Evolutionary conservation across 2,888 invertebrate species (phyloP).

Genomic region (Aleiodes testaceus): DNA sequence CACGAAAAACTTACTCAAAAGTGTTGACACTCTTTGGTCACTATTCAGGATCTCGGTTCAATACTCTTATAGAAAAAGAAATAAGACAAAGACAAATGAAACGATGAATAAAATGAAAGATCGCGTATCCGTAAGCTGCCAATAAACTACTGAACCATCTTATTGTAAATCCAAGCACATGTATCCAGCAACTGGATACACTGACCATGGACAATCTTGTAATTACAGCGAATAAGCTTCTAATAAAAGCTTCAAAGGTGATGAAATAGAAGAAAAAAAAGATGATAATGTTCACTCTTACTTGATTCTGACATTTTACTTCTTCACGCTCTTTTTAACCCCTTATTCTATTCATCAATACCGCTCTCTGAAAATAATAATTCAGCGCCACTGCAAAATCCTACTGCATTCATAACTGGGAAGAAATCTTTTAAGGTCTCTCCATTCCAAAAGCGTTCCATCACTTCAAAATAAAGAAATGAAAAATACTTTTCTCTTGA

Average conservation of each 20-base stretch:
- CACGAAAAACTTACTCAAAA: too few relatives aligned
- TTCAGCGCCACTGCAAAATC: neutral
- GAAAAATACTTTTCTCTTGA: neutral
- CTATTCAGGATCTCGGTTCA: too few relatives aligned
- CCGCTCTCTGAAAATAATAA: neutral
- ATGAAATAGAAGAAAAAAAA: too few relatives aligned
- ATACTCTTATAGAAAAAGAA: neutral
- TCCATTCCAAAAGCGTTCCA: neutral
- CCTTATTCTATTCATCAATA: neutral
- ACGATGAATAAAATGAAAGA: neutral
- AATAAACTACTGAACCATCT: too few relatives aligned
- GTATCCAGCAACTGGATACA: too few relatives aligned
- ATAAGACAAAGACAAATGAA: neutral
- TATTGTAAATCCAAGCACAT: too few relatives aligned
- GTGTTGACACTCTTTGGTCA: too few relatives aligned
- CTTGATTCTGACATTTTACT: neutral
- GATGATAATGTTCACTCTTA: neutral
- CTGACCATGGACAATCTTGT: too few relatives aligned
- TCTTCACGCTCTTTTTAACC: neutral
- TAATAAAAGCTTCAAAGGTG: too few relatives aligned
- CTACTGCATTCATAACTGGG: neutral
- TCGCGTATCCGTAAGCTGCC: too few relatives aligned
- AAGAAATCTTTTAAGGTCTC: neutral
- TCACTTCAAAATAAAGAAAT: neutral
- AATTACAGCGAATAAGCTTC: too few relatives aligned